phyloP scores from a whole-genome alignment of 2,113 vertebrate genomes.

The Peromyscus polionotus region DNA sequence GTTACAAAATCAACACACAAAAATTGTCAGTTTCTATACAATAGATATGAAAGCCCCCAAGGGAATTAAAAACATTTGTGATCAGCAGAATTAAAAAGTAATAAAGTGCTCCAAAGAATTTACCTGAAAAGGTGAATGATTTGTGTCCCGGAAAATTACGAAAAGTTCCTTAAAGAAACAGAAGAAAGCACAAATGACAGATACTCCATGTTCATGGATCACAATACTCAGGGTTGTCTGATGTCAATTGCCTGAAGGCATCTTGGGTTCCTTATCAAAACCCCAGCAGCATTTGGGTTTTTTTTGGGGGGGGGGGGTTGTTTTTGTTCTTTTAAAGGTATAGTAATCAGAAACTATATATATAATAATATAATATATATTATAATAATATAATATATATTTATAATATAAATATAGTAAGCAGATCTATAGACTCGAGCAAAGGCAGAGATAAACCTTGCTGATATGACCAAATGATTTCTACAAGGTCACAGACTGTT shows the following conservation, averaged over 20 bases:
- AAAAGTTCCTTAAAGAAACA: background rate
- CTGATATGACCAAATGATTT: accelerated
- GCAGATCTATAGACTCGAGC: accelerated
- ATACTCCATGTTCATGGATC: accelerated
- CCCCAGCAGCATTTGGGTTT: background rate
- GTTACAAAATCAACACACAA: background rate
- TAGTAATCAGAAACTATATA: background rate
- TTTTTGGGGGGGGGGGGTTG: background rate
- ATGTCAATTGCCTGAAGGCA: accelerated
- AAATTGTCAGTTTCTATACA: background rate
- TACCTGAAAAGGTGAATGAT: background rate
- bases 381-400: too few species aligned
- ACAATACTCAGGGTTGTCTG: too few species aligned
- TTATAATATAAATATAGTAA: too few species aligned
- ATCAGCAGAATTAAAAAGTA: too few species aligned
- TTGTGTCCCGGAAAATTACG: accelerated
- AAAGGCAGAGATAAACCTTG: background rate
- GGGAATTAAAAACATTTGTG: background rate
- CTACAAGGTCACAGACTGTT: accelerated
- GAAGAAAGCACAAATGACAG: background rate
- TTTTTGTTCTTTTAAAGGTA: background rate
- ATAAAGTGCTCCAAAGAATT: background rate
- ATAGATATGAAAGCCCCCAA: background rate
- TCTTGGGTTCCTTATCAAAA: background rate
- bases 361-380: too few species aligned